Evolutionary conservation across 1,140 invertebrate genomes (phyloP).

Genomic region (Stegodyphus mimosarum): DNA sequence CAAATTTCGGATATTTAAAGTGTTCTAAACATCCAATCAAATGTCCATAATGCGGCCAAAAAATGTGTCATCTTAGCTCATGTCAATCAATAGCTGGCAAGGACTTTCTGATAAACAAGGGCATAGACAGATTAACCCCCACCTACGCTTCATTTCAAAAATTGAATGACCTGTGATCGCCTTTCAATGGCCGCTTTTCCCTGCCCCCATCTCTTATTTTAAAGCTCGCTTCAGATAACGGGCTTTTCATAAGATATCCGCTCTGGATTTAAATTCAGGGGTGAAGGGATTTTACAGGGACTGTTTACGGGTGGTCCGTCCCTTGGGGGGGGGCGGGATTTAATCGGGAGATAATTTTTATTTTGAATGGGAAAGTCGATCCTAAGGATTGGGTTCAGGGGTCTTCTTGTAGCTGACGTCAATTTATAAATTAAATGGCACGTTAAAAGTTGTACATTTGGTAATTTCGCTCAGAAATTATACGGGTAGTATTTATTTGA

Average conservation of each 20-base stretch:
- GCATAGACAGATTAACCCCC: conserved; percentile 10
- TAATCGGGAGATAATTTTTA: conserved; percentile 12
- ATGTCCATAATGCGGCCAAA: too few relatives aligned
- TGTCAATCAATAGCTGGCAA: background rate
- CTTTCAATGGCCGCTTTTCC: background rate
- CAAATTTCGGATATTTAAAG: too few relatives aligned
- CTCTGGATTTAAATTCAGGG: background rate
- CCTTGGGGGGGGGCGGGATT: background rate
- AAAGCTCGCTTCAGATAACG: conserved; percentile 7
- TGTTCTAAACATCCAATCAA: too few relatives aligned
- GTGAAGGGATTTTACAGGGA: background rate
- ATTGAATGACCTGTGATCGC: background rate
- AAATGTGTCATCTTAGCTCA: background rate
- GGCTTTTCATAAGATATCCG: background rate
- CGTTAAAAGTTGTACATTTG: too few relatives aligned
- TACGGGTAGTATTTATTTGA: too few relatives aligned
- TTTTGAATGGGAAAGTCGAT: background rate
- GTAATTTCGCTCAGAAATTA: too few relatives aligned
- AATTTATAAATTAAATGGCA: too few relatives aligned
- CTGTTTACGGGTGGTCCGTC: conserved; percentile 7
- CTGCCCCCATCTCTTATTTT: conserved; percentile 1
- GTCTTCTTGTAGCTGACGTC: too few relatives aligned
- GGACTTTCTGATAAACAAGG: background rate
- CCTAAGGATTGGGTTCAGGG: too few relatives aligned
- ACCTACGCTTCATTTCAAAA: background rate